phyloP scores from a whole-genome alignment of 2,113 vertebrate species.

The Nematolebias whitei region DNA sequence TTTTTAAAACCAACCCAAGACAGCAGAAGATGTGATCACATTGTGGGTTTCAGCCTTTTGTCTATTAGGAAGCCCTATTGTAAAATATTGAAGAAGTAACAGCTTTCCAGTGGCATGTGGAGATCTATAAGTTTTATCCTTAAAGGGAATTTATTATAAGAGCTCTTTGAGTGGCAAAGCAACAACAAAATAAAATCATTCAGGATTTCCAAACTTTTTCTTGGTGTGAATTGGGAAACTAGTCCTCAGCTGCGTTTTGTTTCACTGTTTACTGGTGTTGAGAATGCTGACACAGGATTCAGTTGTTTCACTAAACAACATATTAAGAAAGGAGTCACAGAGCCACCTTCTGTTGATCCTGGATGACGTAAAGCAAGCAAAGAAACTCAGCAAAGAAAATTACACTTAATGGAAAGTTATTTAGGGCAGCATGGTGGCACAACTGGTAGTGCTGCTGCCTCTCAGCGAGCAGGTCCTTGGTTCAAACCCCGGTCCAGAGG shows the following conservation, averaged over 20 bases:
- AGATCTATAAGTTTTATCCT: constrained; percentile 62
- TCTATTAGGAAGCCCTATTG: constrained; percentile 54
- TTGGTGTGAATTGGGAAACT: neutral
- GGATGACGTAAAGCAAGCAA: constrained; percentile 15
- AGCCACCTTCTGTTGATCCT: constrained; percentile 29
- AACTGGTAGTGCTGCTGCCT: too few relatives aligned
- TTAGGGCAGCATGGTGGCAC: too few relatives aligned
- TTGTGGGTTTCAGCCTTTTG: constrained; percentile 24
- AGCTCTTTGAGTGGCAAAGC: constrained; percentile 50
- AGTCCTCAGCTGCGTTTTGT: neutral
- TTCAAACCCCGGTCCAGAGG: too few relatives aligned
- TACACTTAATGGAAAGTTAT: neutral
- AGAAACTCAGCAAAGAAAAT: constrained; percentile 7
- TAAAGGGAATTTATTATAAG: constrained; percentile 62
- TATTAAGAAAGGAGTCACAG: constrained; percentile 4
- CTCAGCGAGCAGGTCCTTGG: too few relatives aligned
- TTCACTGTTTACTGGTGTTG: constrained; percentile 8
- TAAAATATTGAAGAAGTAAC: constrained; percentile 62
- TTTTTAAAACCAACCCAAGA: constrained; percentile 17
- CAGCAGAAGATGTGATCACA: constrained; percentile 34
- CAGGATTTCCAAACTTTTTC: constrained; percentile 3
- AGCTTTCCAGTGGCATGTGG: constrained; percentile 57
- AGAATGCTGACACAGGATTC: constrained; percentile 12
- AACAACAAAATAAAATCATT: constrained; percentile 51
- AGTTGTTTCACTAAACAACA: neutral